phyloP scores from a whole-genome alignment of 2,888 invertebrate species.

The Drosophila mimica region DNA sequence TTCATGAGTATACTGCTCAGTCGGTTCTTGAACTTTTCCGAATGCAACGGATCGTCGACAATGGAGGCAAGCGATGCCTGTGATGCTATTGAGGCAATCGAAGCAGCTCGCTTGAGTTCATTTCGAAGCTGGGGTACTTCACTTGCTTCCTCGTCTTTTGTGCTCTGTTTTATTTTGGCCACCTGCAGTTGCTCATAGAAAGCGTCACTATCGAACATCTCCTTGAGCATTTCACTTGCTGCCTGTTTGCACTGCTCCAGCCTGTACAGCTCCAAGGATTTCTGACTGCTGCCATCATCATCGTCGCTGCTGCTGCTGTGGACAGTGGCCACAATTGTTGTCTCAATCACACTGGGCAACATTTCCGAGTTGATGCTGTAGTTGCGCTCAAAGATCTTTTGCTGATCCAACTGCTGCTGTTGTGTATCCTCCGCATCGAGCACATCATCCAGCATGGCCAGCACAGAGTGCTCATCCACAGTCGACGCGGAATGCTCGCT shows the following conservation, averaged over 20 bases:
- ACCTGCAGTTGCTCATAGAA: slow-evolving; percentile 62
- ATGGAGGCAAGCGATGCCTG: slow-evolving; percentile 56
- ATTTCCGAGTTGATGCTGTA: slow-evolving; percentile 82
- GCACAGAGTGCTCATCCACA: slow-evolving; percentile 80
- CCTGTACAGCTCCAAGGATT: slow-evolving; percentile 24
- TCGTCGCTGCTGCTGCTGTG: slow-evolving; percentile 77
- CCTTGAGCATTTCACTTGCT: slow-evolving; percentile 69
- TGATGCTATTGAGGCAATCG: slow-evolving; percentile 42
- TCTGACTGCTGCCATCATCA: slow-evolving; percentile 40
- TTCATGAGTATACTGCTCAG: slow-evolving; percentile 75
- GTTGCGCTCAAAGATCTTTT: slow-evolving; percentile 55
- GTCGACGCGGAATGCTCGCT: slow-evolving; percentile 55
- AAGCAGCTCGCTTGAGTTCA: slow-evolving; percentile 33
- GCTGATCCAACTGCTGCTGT: slow-evolving; percentile 45
- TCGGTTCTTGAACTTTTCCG: slow-evolving; percentile 78
- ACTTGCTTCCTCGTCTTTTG: background rate
- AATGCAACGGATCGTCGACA: slow-evolving; percentile 75
- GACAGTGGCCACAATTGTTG: slow-evolving; percentile 82
- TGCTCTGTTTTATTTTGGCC: slow-evolving; percentile 6
- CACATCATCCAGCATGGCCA: slow-evolving; percentile 83
- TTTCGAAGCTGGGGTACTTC: background rate
- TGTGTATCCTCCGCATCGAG: slow-evolving; percentile 77
- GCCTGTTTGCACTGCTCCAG: slow-evolving; percentile 56
- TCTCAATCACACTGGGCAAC: slow-evolving; percentile 80
- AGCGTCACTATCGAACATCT: slow-evolving; percentile 69